Evolutionary conservation across 2,797 vertebrate genomes (phyloP), one percentile per base, ranked within the genome.

Genomic region (Yasuhikotakia modesta): DNA sequence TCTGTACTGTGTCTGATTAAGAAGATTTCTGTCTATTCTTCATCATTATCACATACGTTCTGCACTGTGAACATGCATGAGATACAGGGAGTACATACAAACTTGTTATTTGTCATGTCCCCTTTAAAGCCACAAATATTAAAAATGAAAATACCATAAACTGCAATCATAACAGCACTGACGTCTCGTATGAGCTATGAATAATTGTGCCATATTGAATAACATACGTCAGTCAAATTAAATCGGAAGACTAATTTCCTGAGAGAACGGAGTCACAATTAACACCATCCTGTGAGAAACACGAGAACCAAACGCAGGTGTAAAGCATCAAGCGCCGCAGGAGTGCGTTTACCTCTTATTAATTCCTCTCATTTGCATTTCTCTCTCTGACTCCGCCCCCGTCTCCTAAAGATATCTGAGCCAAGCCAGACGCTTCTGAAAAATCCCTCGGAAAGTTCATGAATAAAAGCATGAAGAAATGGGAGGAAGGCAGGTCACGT

Each of bases 251-350:
- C 61, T 65, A 4, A 74, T 66, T 74, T 74, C 73, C 73, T 55
- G 73, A 77, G 69, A 70, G 70, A 77, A 58, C 58, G 53, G 39
- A 21, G 55, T 77, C 74, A 70, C 55, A 73, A 67, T 78, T 73
- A 73, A 58, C 64, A 63, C 11, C 69, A 63, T 63, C 24, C 27
- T 61, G 79, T 78, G 75, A 66, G 68, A 78, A 63, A 70, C 22
- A 45, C 13, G 55, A 65, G 35, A 52, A 55, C 7, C 32, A 68
- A 66, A 57, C 27, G 63, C 71, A 69, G 60, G 67, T 75, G 71
- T 74, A 43, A 78, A 78, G 64, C 75, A 32, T 43, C 53, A 27
- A 27, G 55, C 48, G 39, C 79, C 30, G 2, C 32, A 5, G 74
- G 35, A 78, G 55, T 0, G 6, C 19, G 14, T 3, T 43, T 43